phyloP scores from a whole-genome alignment of 2,888 invertebrate genomes.

The Campaea margaritaria region DNA sequence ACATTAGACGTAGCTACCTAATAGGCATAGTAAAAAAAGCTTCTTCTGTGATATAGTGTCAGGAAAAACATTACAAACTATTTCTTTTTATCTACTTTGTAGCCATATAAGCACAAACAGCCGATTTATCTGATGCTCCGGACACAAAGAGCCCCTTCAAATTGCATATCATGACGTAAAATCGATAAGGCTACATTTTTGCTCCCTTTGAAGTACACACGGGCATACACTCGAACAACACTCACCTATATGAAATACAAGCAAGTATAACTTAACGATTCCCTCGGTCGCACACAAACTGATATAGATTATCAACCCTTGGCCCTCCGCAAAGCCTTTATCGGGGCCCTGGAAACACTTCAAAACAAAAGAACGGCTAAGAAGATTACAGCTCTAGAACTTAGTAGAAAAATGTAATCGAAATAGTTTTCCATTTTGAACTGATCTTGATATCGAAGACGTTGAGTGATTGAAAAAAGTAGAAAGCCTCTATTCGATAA shows the following conservation, averaged over 20 bases:
- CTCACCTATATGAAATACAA: conserved; percentile 32
- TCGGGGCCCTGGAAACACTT: conserved; percentile 63
- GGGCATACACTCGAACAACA: conserved; percentile 43
- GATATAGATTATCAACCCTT: conserved; percentile 76
- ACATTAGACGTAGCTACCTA: no score
- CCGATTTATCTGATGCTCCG: conserved; percentile 29
- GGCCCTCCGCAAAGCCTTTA: conserved; percentile 65
- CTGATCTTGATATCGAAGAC: conserved; percentile 13
- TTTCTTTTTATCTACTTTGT: conserved; percentile 18
- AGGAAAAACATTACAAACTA: conserved; percentile 15
- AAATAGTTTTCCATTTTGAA: conserved; percentile 47
- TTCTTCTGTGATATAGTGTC: no score
- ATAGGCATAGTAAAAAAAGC: no score
- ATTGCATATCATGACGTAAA: conserved; percentile 49
- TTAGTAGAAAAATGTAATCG: conserved; percentile 57
- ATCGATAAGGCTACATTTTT: conserved; percentile 49
- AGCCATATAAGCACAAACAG: conserved; percentile 23
- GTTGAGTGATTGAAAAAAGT: conserved; percentile 32
- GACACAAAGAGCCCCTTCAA: conserved; percentile 36
- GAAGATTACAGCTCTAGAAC: conserved; percentile 66
- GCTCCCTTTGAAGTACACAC: conserved; percentile 41
- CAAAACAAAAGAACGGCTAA: conserved; percentile 74
- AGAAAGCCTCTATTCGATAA: conserved; percentile 27
- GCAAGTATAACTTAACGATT: conserved; percentile 53
- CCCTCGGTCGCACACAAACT: conserved; percentile 66